Base-by-base conservation (phyloP, 2,113 vertebrate species). In the Chinchilla lanigera region DNA sequence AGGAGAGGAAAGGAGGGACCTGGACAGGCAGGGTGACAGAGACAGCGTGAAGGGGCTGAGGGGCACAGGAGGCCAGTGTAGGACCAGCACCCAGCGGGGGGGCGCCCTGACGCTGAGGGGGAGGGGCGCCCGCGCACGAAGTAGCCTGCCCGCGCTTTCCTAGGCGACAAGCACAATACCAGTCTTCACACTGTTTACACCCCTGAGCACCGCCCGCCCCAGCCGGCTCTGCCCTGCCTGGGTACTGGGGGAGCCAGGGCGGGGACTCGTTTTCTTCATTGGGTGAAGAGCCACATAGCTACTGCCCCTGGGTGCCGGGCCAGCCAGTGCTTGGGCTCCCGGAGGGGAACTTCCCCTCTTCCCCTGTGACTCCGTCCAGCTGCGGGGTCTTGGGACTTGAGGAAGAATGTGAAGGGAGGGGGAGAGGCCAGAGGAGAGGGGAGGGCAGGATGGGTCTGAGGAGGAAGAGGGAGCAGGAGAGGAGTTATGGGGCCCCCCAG, bases 131-230 rank as follows among this genome's bases (percentile, higher is more conserved):
- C 95, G 80, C 95, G 95, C 97, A 94, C 96, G 61, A 93, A 61
- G 28, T 73, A 33, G 97, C 93, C 98, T 98, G 98, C 98, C 96
- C 67, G 97, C 97, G 98, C 98, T 98, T 98, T 97, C 98, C 98
- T 98, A 98, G 98, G 98, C 82, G 98, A 98, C 98, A 99, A 99
- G 98, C 99, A 99, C 99, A 99, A 98, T 98, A 98, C 96, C 97
- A 98, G 98, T 98, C 98, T 98, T 95, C 97, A 97, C 98, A 98
- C 99, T 99, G 99, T 99, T 98, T 98, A 98, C 98, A 98, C 98
- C 98, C 98, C 98, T 98, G 97, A 98, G 98, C 98, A 97, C 98
- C 98, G 89, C 11, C 86, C 73, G 33, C 93, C 97, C 94, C 44
- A 75, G 71, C 96, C 94, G 98, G 98, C 92, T 96, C 94, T 92